These are phyloP conservation scores for Anthoptus insignis DNA, from an alignment of 2,888 invertebrate species.

Conservation along the genomic window DNA sequence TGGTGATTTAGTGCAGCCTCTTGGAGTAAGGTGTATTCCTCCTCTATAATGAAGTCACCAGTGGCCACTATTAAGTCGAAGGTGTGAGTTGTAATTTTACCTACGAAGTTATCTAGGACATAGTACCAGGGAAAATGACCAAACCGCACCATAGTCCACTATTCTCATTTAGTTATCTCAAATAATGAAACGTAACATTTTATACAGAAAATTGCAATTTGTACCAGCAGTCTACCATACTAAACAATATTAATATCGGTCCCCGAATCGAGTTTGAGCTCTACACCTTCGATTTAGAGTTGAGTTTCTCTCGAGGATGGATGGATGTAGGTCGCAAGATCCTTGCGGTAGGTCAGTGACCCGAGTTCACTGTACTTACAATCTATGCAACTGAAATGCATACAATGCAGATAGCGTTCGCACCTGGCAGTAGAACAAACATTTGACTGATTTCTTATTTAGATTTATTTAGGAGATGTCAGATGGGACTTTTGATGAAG, in stretches of 20 bases:
- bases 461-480: not conserved
- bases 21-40: no score
- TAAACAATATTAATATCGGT: constrained; percentile 33
- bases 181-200: constrained; percentile 19
- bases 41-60: no score
- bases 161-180: constrained; percentile 2
- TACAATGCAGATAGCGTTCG: constrained; percentile 28
- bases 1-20: no score
- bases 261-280: constrained; percentile 17
- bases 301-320: not conserved
- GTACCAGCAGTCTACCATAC: constrained; percentile 21
- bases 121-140: no score
- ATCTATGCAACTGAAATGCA: constrained; percentile 53
- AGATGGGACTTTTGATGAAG: not conserved
- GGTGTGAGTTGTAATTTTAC: no score
- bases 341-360: constrained; percentile 72
- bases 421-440: constrained; percentile 30
- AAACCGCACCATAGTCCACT: no score
- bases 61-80: not conserved
- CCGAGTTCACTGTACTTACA: constrained; percentile 56
- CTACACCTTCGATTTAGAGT: constrained; percentile 14
- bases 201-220: constrained; percentile 25
- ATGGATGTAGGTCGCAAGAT: constrained; percentile 54
- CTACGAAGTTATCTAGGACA: no score
- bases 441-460: constrained; percentile 10